A percentile compares a stretch with the other conserved stretches of the same genome.
Evolutionary conservation across 2,113 vertebrate species (phyloP).

Genomic region (Oreochromis spilurus): DNA sequence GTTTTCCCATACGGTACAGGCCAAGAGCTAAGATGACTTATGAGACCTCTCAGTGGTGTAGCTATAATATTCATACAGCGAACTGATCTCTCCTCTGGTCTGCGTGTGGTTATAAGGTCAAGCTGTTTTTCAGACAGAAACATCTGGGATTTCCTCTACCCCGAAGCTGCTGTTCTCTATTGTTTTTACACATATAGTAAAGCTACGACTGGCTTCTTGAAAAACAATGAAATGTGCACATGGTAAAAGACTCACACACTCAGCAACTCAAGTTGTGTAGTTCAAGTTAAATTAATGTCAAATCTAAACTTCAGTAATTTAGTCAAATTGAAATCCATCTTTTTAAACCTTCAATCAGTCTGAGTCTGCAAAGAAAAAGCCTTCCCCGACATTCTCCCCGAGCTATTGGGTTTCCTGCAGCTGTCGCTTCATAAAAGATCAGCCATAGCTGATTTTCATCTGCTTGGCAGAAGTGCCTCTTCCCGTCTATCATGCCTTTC

Average conservation of each 20-base stretch:
- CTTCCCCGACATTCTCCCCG: conserved; percentile 19
- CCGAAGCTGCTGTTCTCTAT: conserved; percentile 25
- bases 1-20: conserved; percentile 45
- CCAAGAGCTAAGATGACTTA: conserved; percentile 57
- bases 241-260: not conserved
- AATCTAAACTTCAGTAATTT: not conserved
- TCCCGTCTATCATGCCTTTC: conserved; percentile 41
- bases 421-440: conserved; percentile 56
- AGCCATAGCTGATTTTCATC: conserved; percentile 59
- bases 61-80: conserved; percentile 22
- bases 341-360: not conserved
- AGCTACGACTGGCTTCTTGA: not conserved
- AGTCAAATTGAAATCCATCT: conserved; percentile 22
- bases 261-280: not conserved
- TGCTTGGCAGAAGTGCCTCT: conserved; percentile 52
- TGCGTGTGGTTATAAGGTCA: conserved; percentile 38
- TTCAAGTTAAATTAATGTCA: not conserved
- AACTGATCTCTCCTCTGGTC: conserved; percentile 27
- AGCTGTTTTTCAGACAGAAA: conserved; percentile 60
- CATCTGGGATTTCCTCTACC: conserved; percentile 62
- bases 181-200: not conserved
- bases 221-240: not conserved
- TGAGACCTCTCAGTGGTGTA: conserved; percentile 30
- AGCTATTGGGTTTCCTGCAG: conserved; percentile 66
- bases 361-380: not conserved